A percentile compares a stretch with the other conserved stretches of the same genome.
These are phyloP conservation scores for Adelges cooleyi DNA, from an alignment of 1,140 invertebrate genomes.

Conservation along the genomic window DNA sequence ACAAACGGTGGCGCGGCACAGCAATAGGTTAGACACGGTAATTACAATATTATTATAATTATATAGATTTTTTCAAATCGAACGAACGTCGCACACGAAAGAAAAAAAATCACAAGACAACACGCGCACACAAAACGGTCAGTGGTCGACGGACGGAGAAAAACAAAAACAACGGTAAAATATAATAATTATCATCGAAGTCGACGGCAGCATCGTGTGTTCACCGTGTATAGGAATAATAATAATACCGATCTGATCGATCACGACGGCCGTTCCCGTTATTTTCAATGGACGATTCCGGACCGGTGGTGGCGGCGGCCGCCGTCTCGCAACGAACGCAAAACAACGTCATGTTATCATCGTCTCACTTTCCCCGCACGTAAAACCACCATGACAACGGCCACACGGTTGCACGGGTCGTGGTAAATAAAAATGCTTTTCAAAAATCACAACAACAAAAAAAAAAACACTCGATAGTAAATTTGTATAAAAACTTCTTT, in stretches of 20 bases:
- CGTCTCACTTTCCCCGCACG: background rate
- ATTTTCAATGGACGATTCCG: background rate
- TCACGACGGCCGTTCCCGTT: background rate
- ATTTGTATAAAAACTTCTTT: no score
- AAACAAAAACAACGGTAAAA: background rate
- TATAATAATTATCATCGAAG: background rate
- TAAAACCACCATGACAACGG: background rate
- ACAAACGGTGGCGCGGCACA: no score
- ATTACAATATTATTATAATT: no score
- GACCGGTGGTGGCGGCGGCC: background rate
- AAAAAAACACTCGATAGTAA: background rate
- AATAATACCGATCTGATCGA: slow-evolving; percentile 8
- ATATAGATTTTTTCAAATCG: background rate
- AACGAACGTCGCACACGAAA: background rate
- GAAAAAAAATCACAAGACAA: no score
- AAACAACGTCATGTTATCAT: background rate
- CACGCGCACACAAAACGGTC: no score
- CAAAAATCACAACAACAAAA: background rate
- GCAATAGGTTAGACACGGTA: no score
- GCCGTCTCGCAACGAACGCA: background rate
- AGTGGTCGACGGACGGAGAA: background rate
- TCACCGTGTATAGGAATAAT: no score
- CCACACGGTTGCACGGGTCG: background rate
- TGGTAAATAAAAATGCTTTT: background rate
- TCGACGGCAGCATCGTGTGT: slow-evolving; percentile 7